Base-by-base conservation (phyloP, 2,797 vertebrate genomes). In the Mallotus villosus region DNA sequence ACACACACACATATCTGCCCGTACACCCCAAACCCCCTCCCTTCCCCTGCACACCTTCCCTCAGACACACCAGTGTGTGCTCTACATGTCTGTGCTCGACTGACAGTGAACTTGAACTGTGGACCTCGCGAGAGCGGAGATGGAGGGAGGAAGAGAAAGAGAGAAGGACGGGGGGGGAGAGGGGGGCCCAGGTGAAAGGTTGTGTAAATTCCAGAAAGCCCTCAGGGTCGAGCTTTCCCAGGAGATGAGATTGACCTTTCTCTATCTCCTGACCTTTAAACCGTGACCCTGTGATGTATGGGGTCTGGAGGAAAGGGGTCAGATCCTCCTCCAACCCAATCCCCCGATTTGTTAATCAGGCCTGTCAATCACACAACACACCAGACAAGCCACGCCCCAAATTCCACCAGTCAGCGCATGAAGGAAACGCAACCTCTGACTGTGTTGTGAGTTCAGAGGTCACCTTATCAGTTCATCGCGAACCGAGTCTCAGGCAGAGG, bases 101-200 rank as follows among this genome's bases (percentile, higher is more conserved):
- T 82, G 85, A 84, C 72, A 76, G 65, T 91, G 87, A 91, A 92
- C 91, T 91, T 91, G 91, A 90, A 87, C 88, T 73, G 46, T 71
- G 51, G 57, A 75, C 51, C 51, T 53, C 1, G 51, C 16, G 12
- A 61, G 65, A 65, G 64, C 34, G 71, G 74, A 5, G 68, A 69
- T 2, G 0, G 72, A 5, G 74, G 67, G 71, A 81, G 32, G 17
- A 22, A n/a, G 22, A 75, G 49, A n/a, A 21, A 24, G 17, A 9
- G 53, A n/a, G 67, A 17, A 22, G 29, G 9, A 24, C 9, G 12
- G 34, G 74, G 84, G 74, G 72, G 71, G 27, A 82, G 34, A 75
- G 84, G 72, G 71, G 29, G 82, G 74, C 41, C 24, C 0, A 17
- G 86, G 89, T 89, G 83, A 85, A 27, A 75, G 87, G 87, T 90